Percentiles rank a stretch among this genome's conserved stretches.
Conservation (phyloP, 2,888 invertebrate genomes). For the Amphipyra tragopoginis region DNA sequence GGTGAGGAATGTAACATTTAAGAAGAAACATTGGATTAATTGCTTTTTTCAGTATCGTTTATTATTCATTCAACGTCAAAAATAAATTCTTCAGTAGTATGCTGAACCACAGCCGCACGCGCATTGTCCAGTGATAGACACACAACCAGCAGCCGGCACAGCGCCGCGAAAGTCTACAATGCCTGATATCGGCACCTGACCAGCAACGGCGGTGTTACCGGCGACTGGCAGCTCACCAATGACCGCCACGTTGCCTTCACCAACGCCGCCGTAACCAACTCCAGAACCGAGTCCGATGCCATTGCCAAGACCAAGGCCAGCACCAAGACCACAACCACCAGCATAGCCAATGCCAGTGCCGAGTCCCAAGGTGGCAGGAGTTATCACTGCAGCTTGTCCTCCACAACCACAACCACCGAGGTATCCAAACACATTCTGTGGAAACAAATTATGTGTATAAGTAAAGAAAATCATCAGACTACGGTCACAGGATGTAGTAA, state of each 20-base stretch:
- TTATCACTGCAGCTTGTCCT: too few species aligned
- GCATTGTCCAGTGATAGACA: slow-evolving; percentile 55
- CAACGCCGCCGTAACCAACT: slow-evolving; percentile 57
- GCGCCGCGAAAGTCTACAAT: slow-evolving; percentile 56
- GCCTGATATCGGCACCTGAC: slow-evolving; percentile 60
- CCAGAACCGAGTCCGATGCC: slow-evolving; percentile 10
- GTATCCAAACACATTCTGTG: too few species aligned
- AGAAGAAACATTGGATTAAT: background rate
- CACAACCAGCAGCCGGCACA: slow-evolving; percentile 58
- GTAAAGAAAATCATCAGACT: too few species aligned
- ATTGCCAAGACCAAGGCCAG: slow-evolving; percentile 10
- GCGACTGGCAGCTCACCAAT: slow-evolving; percentile 68
- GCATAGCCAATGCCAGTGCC: too few species aligned
- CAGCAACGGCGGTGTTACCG: slow-evolving; percentile 55
- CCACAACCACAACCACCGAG: too few species aligned
- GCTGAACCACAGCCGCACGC: slow-evolving; percentile 41
- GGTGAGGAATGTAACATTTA: too few species aligned
- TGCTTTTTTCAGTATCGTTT: background rate
- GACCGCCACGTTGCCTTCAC: slow-evolving; percentile 65
- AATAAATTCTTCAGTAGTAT: background rate
- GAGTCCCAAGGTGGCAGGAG: too few species aligned
- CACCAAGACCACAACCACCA: background rate
- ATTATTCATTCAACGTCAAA: background rate
- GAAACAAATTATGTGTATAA: too few species aligned
- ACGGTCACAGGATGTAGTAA: too few species aligned